These are phyloP conservation scores for Aphaenogaster rudis DNA, from an alignment of 1,140 invertebrate species.

Conservation along the genomic window DNA sequence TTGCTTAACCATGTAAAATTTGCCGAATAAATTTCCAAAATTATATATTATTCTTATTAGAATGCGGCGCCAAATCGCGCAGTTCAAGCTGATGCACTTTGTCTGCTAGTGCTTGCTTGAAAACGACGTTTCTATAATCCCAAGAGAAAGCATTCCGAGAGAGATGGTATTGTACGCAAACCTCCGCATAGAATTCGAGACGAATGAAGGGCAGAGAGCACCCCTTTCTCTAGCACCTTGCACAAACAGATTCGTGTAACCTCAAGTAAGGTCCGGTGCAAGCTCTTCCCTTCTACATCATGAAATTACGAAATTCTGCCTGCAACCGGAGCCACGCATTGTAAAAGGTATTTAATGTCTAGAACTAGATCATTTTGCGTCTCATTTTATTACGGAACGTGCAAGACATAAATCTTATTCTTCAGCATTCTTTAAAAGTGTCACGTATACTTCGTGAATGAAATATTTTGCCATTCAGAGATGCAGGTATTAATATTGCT, in stretches of 20 bases:
- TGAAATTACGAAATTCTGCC: constrained; percentile 52
- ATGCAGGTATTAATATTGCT: not conserved
- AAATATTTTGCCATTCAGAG: not conserved
- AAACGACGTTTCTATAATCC: constrained; percentile 62
- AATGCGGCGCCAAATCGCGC: constrained; percentile 26
- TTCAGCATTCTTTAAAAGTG: not conserved
- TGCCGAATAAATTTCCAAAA: constrained; percentile 1
- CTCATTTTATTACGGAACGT: not conserved
- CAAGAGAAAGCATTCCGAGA: constrained; percentile 51
- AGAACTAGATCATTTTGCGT: constrained; percentile 5
- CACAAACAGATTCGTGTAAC: constrained; percentile 46
- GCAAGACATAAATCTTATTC: not conserved
- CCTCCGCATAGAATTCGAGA: constrained; percentile 55
- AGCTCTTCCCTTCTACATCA: constrained; percentile 7
- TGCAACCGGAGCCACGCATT: constrained; percentile 21
- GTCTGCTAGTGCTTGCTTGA: constrained; percentile 38
- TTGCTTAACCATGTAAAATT: constrained; percentile 6
- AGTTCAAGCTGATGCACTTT: constrained; percentile 44
- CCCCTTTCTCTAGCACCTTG: constrained; percentile 50
- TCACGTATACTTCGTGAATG: not conserved
- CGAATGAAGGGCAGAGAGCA: constrained; percentile 48
- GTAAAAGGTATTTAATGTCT: constrained; percentile 29
- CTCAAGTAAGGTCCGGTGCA: constrained; percentile 45
- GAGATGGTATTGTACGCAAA: constrained; percentile 48
- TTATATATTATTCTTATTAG: constrained; percentile 35